A percentile compares a stretch with the other conserved stretches of the same genome.
Conservation (phyloP, 2,113 vertebrate species). For the Lampris megalopsis region DNA sequence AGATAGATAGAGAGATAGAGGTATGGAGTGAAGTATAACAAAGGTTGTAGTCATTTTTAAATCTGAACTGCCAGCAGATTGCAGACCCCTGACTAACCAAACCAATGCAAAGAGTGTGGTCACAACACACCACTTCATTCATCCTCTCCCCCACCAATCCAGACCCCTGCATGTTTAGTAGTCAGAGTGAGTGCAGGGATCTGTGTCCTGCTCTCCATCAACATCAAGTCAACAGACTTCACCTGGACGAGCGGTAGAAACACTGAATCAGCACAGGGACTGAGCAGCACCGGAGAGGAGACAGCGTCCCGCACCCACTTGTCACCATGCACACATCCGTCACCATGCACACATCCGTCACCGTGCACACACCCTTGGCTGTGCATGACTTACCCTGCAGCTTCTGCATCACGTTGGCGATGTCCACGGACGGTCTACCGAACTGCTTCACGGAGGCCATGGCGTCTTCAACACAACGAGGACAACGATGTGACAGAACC, state of each 20-base stretch:
- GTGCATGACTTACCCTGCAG: conserved; percentile 89
- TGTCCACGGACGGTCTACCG: conserved; percentile 85
- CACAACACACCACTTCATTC: no score
- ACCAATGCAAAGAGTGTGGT: no score
- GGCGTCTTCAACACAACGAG: conserved; percentile 52
- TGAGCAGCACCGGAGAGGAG: conserved; percentile 53
- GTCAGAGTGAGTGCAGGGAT: conserved; percentile 13
- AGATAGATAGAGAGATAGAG: no score
- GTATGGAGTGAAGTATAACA: no score
- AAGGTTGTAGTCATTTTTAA: no score
- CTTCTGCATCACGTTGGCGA: conserved; percentile 94
- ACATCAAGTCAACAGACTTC: conserved; percentile 57
- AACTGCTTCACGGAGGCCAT: conserved; percentile 87
- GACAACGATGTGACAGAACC: conserved; percentile 26
- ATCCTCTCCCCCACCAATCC: no score
- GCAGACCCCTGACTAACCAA: no score
- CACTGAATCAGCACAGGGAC: conserved; percentile 77
- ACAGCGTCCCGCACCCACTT: neutral
- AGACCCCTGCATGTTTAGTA: neutral
- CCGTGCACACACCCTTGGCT: no score
- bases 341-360: no score
- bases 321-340: no score
- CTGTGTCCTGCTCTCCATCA: conserved; percentile 39
- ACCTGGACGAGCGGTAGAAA: conserved; percentile 52
- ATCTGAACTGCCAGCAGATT: no score